phyloP scores from a whole-genome alignment of 2,113 vertebrate genomes.

The Cyphotilapia sp. region DNA sequence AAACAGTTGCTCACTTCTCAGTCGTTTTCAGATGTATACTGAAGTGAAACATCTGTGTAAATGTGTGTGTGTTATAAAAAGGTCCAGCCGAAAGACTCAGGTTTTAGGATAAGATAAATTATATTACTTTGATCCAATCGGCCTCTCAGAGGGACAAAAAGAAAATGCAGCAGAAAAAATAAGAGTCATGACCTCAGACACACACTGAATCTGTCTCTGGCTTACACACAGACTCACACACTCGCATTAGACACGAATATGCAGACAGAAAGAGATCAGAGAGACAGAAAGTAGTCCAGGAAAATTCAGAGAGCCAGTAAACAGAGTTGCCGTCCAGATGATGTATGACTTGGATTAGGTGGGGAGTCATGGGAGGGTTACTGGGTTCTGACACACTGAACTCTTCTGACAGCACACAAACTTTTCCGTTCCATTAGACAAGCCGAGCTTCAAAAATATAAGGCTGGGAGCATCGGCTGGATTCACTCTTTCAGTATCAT shows the following conservation, averaged over 20 bases:
- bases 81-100: not conserved
- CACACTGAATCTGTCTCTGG: not conserved
- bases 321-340: not conserved
- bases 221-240: not conserved
- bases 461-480: rapidly evolving
- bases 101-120: conserved; percentile 54
- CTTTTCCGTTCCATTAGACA: not conserved
- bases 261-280: not conserved
- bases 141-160: not conserved
- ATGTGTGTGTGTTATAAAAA: not conserved
- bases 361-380: conserved; percentile 35
- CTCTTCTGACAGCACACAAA: not conserved
- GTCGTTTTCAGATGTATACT: not conserved
- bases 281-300: not conserved
- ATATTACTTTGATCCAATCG: conserved; percentile 53
- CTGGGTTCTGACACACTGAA: conserved; percentile 46
- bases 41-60: not conserved
- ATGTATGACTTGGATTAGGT: conserved; percentile 25
- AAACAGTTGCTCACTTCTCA: not conserved
- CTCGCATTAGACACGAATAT: not conserved
- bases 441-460: rapidly evolving
- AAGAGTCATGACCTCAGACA: not conserved
- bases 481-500: not conserved
- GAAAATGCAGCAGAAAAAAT: not conserved
- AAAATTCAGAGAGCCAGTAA: not conserved